Conservation (phyloP, 2,797 vertebrate species). For the Karalla daura region DNA sequence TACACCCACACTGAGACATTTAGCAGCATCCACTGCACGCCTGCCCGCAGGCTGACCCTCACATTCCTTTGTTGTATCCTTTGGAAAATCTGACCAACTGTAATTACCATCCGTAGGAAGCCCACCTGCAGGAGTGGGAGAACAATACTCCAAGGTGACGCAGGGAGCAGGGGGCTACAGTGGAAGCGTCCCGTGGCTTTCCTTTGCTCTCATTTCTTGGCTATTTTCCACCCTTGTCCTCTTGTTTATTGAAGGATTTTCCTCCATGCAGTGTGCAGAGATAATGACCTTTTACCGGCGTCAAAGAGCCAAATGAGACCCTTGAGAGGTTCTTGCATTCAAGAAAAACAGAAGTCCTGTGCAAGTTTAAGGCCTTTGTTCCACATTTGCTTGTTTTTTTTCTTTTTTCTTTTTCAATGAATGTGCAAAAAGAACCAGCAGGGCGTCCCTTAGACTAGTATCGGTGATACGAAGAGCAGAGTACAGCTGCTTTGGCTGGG, state of each 20-base stretch:
- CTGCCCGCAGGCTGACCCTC: slow-evolving; percentile 57
- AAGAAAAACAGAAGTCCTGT: slow-evolving; percentile 62
- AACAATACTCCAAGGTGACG: slow-evolving; percentile 76
- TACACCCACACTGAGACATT: slow-evolving; percentile 25
- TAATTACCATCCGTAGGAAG: slow-evolving; percentile 63
- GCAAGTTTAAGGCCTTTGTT: slow-evolving; percentile 69
- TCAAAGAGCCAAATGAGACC: slow-evolving; percentile 71
- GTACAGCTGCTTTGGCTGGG: slow-evolving; percentile 23
- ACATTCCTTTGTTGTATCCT: slow-evolving; percentile 70
- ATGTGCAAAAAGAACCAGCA: slow-evolving; percentile 29
- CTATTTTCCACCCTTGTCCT: slow-evolving; percentile 79
- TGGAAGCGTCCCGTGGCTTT: slow-evolving; percentile 64
- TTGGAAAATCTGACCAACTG: slow-evolving; percentile 71
- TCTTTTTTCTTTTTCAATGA: slow-evolving; percentile 35
- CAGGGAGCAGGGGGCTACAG: slow-evolving; percentile 57
- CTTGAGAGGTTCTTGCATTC: slow-evolving; percentile 60
- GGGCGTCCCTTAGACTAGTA: slow-evolving; percentile 33
- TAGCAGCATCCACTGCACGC: slow-evolving; percentile 19
- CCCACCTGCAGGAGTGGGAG: slow-evolving; percentile 72
- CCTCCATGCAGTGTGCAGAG: slow-evolving; percentile 59
- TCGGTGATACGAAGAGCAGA: slow-evolving; percentile 29
- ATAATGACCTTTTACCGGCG: slow-evolving; percentile 65
- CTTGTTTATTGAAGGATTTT: slow-evolving; percentile 70
- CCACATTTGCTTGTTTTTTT: slow-evolving; percentile 50
- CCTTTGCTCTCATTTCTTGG: slow-evolving; percentile 71